Percentiles rank a stretch among this genome's conserved stretches.
Evolutionary conservation across 2,797 vertebrate genomes (phyloP).

Genomic region (Melanotaenia parkinsoni): DNA sequence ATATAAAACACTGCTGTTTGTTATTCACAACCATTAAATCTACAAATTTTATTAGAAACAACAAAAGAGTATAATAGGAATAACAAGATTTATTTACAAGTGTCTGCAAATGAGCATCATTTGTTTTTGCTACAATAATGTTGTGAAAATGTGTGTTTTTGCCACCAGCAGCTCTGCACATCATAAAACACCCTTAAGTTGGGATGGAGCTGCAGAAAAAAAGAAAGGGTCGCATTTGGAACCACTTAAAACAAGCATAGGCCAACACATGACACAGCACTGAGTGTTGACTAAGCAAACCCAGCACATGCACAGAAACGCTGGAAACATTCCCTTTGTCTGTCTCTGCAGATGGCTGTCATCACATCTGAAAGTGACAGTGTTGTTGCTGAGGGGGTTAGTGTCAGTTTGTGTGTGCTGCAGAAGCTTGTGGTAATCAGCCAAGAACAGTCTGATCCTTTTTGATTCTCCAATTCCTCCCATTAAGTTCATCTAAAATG

Average conservation of each 20-base stretch:
- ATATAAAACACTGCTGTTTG: neutral
- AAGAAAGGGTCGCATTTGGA: constrained; percentile 61
- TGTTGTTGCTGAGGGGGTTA: constrained; percentile 46
- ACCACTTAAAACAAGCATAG: constrained; percentile 65
- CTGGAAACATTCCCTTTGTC: constrained; percentile 74
- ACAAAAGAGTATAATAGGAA: constrained; percentile 1
- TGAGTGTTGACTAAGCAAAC: constrained; percentile 68
- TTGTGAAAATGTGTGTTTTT: constrained; percentile 51
- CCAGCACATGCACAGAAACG: constrained; percentile 37
- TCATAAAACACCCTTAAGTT: constrained; percentile 38
- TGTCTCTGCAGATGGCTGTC: constrained; percentile 79
- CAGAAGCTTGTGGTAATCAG: constrained; percentile 44
- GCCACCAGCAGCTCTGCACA: constrained; percentile 35
- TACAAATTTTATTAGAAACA: too few species aligned
- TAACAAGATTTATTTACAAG: neutral
- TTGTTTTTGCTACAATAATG: constrained; percentile 38
- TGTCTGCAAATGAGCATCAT: neutral
- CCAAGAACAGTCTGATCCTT: neutral
- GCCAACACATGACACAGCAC: constrained; percentile 73
- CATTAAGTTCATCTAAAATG: constrained; percentile 16
- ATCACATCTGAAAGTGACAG: constrained; percentile 76
- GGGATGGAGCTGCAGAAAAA: constrained; percentile 42
- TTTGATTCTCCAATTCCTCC: constrained; percentile 20
- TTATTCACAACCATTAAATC: neutral
- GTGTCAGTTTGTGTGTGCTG: constrained; percentile 39